phyloP scores from a whole-genome alignment of 2,113 vertebrate genomes.

The Loxodonta africana region DNA sequence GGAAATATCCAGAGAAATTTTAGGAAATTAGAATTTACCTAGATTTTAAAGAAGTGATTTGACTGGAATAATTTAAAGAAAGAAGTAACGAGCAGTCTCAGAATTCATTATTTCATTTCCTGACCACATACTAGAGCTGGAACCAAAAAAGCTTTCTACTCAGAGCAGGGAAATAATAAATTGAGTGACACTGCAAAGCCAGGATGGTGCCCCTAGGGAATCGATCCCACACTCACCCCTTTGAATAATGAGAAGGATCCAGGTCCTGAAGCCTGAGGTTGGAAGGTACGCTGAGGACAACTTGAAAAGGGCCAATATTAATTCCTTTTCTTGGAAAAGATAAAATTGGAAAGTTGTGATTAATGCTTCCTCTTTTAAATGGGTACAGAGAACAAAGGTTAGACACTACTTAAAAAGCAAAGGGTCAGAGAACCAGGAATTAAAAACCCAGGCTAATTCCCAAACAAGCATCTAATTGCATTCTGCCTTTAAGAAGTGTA shows the following conservation, averaged over 20 bases:
- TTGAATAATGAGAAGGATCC: background rate
- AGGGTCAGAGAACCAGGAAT: constrained; percentile 13
- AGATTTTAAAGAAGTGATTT: background rate
- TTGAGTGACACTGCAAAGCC: background rate
- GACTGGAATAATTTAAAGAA: background rate
- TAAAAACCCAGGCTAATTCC: background rate
- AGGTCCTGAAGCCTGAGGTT: background rate
- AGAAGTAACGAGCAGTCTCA: background rate
- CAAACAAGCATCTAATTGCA: background rate
- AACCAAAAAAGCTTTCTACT: background rate
- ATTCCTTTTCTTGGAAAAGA: constrained; percentile 13
- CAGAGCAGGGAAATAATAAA: background rate
- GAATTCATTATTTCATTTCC: constrained; percentile 9
- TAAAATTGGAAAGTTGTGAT: background rate
- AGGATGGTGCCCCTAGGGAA: background rate
- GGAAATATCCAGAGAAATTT: background rate
- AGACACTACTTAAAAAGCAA: background rate
- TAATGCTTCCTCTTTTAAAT: constrained; percentile 51
- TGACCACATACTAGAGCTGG: background rate
- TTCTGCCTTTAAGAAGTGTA: background rate
- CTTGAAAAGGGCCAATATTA: background rate
- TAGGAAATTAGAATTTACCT: constrained; percentile 1
- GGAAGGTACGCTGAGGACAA: background rate
- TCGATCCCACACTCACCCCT: background rate
- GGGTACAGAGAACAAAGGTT: constrained; percentile 22